These are phyloP conservation scores for Hydropotes inermis DNA, from an alignment of 2,113 vertebrate species.

Conservation along the genomic window DNA sequence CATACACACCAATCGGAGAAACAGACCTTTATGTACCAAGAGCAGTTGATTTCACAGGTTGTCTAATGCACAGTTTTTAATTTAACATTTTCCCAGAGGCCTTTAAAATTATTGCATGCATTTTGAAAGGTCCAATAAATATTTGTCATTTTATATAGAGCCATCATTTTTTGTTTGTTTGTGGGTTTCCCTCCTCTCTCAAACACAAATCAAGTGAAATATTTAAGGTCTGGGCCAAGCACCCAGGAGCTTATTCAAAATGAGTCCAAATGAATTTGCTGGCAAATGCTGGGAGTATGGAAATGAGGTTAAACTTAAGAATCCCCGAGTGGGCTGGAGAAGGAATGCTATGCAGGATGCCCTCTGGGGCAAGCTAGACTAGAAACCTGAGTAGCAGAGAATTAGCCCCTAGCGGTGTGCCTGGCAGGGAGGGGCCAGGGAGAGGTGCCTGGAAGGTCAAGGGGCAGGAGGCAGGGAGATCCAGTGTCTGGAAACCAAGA, in stretches of 20 bases:
- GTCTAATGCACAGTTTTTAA: conserved; percentile 52
- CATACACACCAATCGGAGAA: neutral
- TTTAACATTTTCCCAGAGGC: conserved; percentile 64
- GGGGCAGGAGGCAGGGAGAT: neutral
- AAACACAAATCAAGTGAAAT: conserved; percentile 60
- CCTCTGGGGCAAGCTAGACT: conserved; percentile 59
- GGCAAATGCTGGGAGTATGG: conserved; percentile 52
- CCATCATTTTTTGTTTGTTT: conserved; percentile 49
- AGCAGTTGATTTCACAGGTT: neutral
- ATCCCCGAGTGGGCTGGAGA: conserved; percentile 35
- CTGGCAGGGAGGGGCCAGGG: conserved; percentile 11
- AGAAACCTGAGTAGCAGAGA: conserved; percentile 47
- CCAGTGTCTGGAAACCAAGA: neutral
- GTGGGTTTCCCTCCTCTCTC: neutral
- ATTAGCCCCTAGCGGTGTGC: conserved; percentile 18
- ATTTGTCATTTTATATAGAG: conserved; percentile 45
- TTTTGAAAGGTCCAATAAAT: conserved; percentile 62
- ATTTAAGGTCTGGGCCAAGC: conserved; percentile 36
- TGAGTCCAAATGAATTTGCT: conserved; percentile 60
- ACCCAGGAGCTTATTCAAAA: conserved; percentile 48
- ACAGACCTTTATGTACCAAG: neutral
- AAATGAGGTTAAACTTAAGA: conserved; percentile 63
- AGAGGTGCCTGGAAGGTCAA: neutral
- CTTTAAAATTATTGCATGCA: conserved; percentile 57
- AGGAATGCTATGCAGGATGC: conserved; percentile 37